Evolutionary conservation across 2,797 vertebrate genomes (phyloP).

Genomic region (Rallus crepitans): DNA sequence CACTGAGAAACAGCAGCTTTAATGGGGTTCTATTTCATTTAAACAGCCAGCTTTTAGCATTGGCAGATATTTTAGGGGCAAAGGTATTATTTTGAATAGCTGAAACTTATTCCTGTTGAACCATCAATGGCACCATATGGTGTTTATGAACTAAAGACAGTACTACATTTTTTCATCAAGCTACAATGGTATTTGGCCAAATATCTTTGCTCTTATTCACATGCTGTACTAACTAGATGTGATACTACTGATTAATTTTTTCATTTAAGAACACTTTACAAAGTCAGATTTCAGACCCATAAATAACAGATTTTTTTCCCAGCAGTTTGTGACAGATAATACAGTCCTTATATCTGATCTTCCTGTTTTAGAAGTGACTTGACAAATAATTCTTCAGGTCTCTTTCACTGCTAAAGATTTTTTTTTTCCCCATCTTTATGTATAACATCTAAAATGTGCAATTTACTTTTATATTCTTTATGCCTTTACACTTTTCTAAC

Average conservation of each 20-base stretch:
- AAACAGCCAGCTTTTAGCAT: neutral
- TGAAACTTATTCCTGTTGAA: neutral
- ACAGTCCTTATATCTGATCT: neutral
- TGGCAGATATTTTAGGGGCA: neutral
- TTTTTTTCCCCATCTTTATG: neutral
- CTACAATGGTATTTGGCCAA: neutral
- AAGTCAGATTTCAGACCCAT: neutral
- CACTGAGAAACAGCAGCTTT: neutral
- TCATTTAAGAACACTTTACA: neutral
- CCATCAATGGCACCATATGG: neutral
- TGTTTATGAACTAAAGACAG: neutral
- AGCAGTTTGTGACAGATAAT: neutral
- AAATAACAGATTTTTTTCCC: neutral
- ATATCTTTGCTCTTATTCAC: neutral
- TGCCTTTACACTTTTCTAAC: neutral
- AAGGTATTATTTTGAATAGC: neutral
- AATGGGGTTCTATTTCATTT: neutral
- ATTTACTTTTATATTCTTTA: slow-evolving; percentile 22
- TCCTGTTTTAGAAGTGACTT: neutral
- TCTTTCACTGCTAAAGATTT: neutral
- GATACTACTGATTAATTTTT: neutral
- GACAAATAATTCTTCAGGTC: neutral
- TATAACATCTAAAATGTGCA: slow-evolving; percentile 5
- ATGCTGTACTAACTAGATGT: neutral
- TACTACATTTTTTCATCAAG: neutral